Evolutionary conservation across 2,797 vertebrate species (phyloP).

Genomic region (Macrochelys suwanniensis): DNA sequence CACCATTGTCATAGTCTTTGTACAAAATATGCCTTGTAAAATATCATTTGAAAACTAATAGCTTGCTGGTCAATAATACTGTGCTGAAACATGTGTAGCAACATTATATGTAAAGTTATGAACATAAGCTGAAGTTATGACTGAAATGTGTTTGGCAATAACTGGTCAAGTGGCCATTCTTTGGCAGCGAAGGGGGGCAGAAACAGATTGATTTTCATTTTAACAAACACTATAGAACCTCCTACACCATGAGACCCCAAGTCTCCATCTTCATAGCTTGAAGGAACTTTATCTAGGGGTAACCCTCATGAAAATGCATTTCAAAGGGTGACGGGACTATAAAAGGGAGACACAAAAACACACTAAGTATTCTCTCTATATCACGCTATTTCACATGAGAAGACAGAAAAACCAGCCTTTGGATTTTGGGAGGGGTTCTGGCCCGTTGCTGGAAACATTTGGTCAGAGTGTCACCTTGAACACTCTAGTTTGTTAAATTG

Average conservation of each 20-base stretch:
- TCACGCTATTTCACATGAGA: neutral
- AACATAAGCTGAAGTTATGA: neutral
- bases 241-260: neutral
- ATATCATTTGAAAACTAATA: neutral
- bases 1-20: neutral
- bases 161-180: neutral
- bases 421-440: neutral
- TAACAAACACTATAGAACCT: neutral
- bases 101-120: neutral
- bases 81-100: neutral
- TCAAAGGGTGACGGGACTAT: neutral
- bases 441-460: neutral
- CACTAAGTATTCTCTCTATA: neutral
- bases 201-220: neutral
- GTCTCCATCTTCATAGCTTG: neutral
- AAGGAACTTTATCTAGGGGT: neutral
- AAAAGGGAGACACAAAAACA: neutral
- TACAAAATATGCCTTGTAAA: neutral
- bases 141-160: neutral
- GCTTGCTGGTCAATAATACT: neutral
- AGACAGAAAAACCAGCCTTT: neutral
- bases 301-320: neutral
- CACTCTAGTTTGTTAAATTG: neutral
- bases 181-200: neutral
- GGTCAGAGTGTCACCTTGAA: neutral